A percentile compares a stretch with the other conserved stretches of the same genome.
Conservation (phyloP, 2,888 invertebrate species). For the Trachelus stipa region DNA sequence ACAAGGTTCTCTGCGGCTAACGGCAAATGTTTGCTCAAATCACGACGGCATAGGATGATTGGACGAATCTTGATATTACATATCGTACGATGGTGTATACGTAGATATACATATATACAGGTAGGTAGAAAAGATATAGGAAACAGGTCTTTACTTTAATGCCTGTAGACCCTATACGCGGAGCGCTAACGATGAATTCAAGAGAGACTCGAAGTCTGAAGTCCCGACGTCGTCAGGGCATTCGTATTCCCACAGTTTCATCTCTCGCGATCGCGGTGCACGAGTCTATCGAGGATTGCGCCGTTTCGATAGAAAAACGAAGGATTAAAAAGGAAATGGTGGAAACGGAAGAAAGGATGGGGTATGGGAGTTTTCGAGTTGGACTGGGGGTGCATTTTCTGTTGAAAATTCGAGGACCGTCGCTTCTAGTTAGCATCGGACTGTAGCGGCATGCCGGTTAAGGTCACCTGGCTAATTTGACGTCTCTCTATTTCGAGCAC, state of each 20-base stretch:
- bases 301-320: neutral
- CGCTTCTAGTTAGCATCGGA: neutral
- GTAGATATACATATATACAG: neutral
- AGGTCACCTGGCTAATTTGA: neutral
- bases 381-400: neutral
- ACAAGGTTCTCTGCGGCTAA: constrained; percentile 32
- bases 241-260: neutral
- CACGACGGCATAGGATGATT: constrained; percentile 41
- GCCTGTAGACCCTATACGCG: neutral
- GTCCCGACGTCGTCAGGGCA: neutral
- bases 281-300: neutral
- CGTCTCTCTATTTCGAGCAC: neutral
- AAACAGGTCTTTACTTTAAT: neutral
- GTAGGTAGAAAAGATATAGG: neutral
- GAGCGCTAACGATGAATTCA: neutral
- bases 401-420: neutral
- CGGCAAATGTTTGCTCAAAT: constrained; percentile 60
- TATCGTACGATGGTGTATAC: neutral
- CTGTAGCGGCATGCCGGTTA: neutral
- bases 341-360: neutral
- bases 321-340: neutral
- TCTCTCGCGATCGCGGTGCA: neutral
- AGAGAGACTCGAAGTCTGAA: neutral
- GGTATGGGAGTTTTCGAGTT: neutral
- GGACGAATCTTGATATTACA: constrained; percentile 24